Evolutionary conservation across 2,888 invertebrate species (phyloP).

Genomic region (Tiliacea citrago): DNA sequence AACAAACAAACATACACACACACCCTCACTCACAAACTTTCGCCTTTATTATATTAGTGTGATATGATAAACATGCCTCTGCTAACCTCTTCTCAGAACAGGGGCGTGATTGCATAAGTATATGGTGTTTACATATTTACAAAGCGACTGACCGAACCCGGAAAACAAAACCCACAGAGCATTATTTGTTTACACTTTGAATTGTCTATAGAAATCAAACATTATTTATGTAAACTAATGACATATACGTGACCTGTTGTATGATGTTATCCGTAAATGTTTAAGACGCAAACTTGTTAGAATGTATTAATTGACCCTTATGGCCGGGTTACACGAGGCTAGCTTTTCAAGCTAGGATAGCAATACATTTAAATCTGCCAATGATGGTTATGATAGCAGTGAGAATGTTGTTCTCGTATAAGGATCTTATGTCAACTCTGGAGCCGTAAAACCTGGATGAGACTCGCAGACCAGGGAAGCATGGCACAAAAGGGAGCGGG

Average conservation of each 20-base stretch:
- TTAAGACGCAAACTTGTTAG: neutral
- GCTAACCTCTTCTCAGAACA: neutral
- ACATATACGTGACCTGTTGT: neutral
- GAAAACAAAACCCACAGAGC: neutral
- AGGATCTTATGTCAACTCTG: no score
- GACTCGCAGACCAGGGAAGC: no score
- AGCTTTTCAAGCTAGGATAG: neutral
- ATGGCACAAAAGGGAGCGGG: no score
- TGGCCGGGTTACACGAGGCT: neutral
- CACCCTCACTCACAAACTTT: no score
- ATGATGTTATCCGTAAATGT: neutral
- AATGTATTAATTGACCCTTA: neutral
- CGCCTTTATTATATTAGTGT: no score
- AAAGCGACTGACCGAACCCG: slow-evolving; percentile 1
- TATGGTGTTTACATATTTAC: neutral
- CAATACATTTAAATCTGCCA: no score
- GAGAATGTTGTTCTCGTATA: no score
- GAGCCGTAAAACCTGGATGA: no score
- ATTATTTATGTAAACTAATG: slow-evolving; percentile 9
- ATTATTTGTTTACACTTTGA: slow-evolving; percentile 14
- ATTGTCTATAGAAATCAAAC: neutral
- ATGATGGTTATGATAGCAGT: no score
- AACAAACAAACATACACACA: no score
- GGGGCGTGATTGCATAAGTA: neutral
- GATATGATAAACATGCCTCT: neutral